Conservation (phyloP, 2,113 vertebrate genomes). For the Festucalex cinctus region DNA sequence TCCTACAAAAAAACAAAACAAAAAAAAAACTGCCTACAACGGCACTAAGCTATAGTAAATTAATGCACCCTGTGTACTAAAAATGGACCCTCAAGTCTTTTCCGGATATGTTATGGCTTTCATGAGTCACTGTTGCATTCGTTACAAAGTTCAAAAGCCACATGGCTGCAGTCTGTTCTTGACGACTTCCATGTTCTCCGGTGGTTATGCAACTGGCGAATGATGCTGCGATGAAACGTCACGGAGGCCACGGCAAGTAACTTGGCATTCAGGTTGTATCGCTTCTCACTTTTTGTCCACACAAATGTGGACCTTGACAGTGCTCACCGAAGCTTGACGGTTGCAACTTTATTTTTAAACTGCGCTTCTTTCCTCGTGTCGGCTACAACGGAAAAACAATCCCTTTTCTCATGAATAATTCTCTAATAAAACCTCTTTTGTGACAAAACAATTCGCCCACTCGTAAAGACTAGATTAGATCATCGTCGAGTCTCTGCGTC, state of each 20-base stretch:
- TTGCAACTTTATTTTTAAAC: constrained; percentile 28
- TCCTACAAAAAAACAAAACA: constrained; percentile 38
- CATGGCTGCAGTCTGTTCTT: constrained; percentile 37
- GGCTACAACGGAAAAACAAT: constrained; percentile 23
- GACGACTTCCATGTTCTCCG: constrained; percentile 34
- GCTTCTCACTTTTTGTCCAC: constrained; percentile 11
- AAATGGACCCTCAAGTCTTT: constrained; percentile 48
- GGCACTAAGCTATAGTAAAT: constrained; percentile 57
- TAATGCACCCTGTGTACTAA: constrained; percentile 52
- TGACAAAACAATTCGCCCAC: constrained; percentile 33
- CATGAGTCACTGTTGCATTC: constrained; percentile 46
- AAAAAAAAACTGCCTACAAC: constrained; percentile 45
- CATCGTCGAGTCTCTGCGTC: background rate
- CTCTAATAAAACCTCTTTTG: constrained; percentile 36
- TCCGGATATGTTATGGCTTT: constrained; percentile 62
- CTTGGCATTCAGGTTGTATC: constrained; percentile 31
- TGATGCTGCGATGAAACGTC: constrained; percentile 33
- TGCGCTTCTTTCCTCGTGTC: constrained; percentile 24
- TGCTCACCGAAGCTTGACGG: constrained; percentile 21
- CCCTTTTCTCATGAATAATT: constrained; percentile 31
- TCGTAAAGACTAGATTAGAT: constrained; percentile 20
- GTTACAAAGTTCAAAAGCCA: constrained; percentile 51
- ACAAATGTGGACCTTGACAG: constrained; percentile 21
- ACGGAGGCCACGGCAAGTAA: constrained; percentile 13
- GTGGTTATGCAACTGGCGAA: constrained; percentile 41